Base-by-base conservation (phyloP, 2,888 invertebrate species). In the Zygaena filipendulae region DNA sequence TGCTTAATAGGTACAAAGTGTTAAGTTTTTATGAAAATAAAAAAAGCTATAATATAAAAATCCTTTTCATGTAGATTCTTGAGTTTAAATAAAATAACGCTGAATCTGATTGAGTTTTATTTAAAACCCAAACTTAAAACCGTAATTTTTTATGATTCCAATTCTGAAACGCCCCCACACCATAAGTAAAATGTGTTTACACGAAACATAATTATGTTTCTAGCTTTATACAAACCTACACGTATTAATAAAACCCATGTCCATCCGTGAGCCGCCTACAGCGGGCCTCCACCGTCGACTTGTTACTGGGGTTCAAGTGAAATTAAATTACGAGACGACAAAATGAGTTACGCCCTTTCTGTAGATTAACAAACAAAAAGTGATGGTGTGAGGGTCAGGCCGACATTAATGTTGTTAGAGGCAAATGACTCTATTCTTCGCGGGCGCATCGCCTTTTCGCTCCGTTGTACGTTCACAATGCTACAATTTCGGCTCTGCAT, bases 291-390 rank as follows among this genome's bases (percentile, higher is more conserved):
- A 47, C 42, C 47, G 43, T 39, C 40, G 52, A 53, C 49, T 55
- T 43, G 55, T 48, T 53, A 32, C 25, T 38, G 63, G 71, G 72
- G 72, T 63, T 61, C 63, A 63, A 60, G 56, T 59, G 59, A 70
- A 77, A 77, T 79, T 72, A 72, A 75, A 79, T 79, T 77, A 79
- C 68, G 59, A 64, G 72, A 70, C 68, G 75, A 75, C 74, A 71
- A 75, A 77, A 75, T 71, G 77, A 79, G 75, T 75, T 69, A 79
- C 77, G 77, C 75, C 77, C 75, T 74, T 71, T 72, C 72, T 72
- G 68, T 67, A 71, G 74, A 79, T 77, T 79, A 77, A 77, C 75
- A 79, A 79, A 79, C 79, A 79, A 75, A 79, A 79, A 75, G 66
- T 74, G 72, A 70, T 67, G 74, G 64, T 63, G 56, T 62, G 68